phyloP scores from a whole-genome alignment of 2,888 invertebrate species.

The Masnerella sp. region DNA sequence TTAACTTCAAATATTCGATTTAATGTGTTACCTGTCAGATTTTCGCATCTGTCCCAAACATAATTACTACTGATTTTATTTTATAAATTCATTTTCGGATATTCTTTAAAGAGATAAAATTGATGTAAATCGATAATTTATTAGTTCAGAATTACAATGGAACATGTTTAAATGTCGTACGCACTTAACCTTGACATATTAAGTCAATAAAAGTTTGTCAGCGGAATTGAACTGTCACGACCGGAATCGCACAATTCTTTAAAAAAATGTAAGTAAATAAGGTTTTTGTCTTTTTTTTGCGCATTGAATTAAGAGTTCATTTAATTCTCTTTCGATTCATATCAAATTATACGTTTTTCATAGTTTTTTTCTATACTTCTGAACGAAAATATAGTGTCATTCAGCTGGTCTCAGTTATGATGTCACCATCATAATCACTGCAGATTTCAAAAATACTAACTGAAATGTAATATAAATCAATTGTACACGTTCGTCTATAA shows the following conservation, averaged over 20 bases:
- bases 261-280: conserved; percentile 1
- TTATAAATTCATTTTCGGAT: background rate
- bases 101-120: conserved; percentile 5
- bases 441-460: conserved; percentile 3
- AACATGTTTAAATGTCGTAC: background rate
- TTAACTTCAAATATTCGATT: background rate
- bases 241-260: background rate
- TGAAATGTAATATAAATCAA: conserved; percentile 5
- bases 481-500: conserved; percentile 6
- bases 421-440: conserved; percentile 6
- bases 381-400: conserved; percentile 3
- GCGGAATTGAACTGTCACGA: conserved; percentile 1
- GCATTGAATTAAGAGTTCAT: conserved; percentile 1
- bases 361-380: background rate
- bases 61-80: background rate
- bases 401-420: background rate
- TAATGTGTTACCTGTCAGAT: background rate
- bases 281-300: conserved; percentile 1
- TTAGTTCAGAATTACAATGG: conserved; percentile 1
- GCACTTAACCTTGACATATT: background rate
- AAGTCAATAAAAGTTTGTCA: conserved; percentile 4
- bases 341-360: conserved; percentile 6
- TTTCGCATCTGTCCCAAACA: background rate
- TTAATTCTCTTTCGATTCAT: conserved; percentile 5
- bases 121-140: conserved; percentile 6